Percentiles rank a stretch among this genome's conserved stretches.
Evolutionary conservation across 2,797 vertebrate species (phyloP).

Genomic region (Eulemur mongoz): DNA sequence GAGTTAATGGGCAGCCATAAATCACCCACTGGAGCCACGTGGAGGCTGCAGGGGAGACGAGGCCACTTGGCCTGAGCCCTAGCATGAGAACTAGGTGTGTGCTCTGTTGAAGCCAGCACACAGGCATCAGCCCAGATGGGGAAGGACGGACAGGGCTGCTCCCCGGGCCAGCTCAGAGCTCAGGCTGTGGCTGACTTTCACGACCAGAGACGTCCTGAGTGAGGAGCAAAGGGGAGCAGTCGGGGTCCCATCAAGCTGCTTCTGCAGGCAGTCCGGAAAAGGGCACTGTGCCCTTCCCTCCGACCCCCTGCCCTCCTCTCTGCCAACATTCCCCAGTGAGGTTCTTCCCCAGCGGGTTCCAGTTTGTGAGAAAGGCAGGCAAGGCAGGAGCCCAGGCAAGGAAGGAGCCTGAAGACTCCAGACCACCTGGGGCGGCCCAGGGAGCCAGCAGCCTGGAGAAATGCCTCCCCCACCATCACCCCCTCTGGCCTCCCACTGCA

Average conservation of each 20-base stretch:
- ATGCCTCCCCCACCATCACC: not conserved
- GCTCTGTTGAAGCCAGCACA: not conserved
- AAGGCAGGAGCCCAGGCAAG: not conserved
- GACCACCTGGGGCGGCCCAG: not conserved
- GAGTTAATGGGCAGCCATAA: slow-evolving; percentile 48
- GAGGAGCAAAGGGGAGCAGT: not conserved
- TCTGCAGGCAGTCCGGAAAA: not conserved
- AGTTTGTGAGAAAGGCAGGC: not conserved
- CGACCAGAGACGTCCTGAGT: not conserved
- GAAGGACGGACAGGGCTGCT: not conserved
- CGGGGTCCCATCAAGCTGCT: not conserved
- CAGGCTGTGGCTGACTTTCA: not conserved
- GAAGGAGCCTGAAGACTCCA: not conserved
- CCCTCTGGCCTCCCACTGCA: not conserved
- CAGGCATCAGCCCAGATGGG: not conserved
- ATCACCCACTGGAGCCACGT: not conserved
- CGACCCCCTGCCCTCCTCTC: not conserved
- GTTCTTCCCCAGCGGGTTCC: not conserved
- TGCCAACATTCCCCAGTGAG: not conserved
- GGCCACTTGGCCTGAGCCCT: slow-evolving; percentile 39
- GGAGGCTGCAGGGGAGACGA: slow-evolving; percentile 27
- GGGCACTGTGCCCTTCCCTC: fast-evolving
- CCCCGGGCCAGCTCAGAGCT: not conserved
- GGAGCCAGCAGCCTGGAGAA: not conserved
- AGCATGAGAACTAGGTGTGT: slow-evolving; percentile 51